Evolutionary conservation across 2,888 invertebrate species (phyloP), one percentile per base, ranked within the genome.

Genomic region (Cryptops parisi): DNA sequence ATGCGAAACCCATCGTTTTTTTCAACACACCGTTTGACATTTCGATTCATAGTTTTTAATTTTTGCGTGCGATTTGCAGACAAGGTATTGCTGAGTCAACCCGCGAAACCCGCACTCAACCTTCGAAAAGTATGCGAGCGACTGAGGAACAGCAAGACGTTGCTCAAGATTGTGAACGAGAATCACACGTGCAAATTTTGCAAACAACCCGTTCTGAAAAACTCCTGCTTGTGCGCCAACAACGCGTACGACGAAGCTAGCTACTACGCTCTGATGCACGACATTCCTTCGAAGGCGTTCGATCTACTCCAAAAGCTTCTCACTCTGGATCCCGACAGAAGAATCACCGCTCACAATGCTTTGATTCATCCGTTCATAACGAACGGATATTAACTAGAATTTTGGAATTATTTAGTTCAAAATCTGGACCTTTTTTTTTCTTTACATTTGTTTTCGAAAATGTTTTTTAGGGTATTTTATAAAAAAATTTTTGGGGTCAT

Each of bases 311-410:
- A 72, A 59, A 75, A 74, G 50, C 73, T 90, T 61, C 71, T 90
- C 61, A 84, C 84, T 66, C 75, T 85, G n/a, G 79, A 85, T 73
- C 84, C 85, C n/a, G 72, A 74, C 62, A 74, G 76, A 27, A 77
- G 89, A 61, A 77, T 81, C 57, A 76, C 81, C 9, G 89, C 89
- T 26, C 76, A 75, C 19, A 76, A 78, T 54, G 88, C 89, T 41
- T 72, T 89, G 26, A 67, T 70, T 41, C 88, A 89, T 74, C 78
- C 82, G 48, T 89, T 86, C 71, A 75, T 88, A 44, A 4, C 41
- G 9, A 12, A 25, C 12, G 1, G 38, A 38, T 48, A 9, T 22
- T 26, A 48, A 38, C 12, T 22, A 38, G 49, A 43, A 48, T 38
- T 44, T n/a, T n/a, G n/a, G n/a, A n/a, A n/a, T n/a, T n/a, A n/a